Conservation (phyloP, 2,113 vertebrate species). For the Pluvianellus socialis region DNA sequence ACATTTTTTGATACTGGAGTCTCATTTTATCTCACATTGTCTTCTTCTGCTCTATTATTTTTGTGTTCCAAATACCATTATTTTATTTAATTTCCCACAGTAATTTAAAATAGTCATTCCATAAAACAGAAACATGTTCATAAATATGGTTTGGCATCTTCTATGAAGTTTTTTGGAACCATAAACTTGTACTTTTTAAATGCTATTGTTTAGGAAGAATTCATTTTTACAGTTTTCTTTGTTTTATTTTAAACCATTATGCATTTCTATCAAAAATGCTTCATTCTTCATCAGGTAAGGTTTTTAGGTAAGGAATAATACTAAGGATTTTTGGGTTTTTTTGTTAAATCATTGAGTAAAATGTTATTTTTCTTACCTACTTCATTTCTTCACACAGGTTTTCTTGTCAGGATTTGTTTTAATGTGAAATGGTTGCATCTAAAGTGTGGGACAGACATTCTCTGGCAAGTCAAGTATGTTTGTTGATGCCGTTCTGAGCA, state of each 20-base stretch:
- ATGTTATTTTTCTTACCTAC: background rate
- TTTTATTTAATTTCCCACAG: background rate
- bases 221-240: background rate
- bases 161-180: background rate
- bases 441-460: background rate
- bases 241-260: background rate
- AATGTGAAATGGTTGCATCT: background rate
- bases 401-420: background rate
- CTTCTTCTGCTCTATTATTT: background rate
- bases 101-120: background rate
- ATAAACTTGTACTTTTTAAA: background rate
- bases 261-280: background rate
- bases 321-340: background rate
- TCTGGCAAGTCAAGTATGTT: background rate
- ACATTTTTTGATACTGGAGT: background rate
- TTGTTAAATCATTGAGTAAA: background rate
- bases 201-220: background rate
- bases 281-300: background rate
- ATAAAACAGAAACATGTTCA: background rate
- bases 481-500: background rate
- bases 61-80: background rate
- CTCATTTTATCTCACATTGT: background rate
- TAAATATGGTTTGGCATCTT: background rate
- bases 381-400: background rate
- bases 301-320: background rate